Conservation (phyloP, 2,888 invertebrate genomes). For the Globia sparganii region DNA sequence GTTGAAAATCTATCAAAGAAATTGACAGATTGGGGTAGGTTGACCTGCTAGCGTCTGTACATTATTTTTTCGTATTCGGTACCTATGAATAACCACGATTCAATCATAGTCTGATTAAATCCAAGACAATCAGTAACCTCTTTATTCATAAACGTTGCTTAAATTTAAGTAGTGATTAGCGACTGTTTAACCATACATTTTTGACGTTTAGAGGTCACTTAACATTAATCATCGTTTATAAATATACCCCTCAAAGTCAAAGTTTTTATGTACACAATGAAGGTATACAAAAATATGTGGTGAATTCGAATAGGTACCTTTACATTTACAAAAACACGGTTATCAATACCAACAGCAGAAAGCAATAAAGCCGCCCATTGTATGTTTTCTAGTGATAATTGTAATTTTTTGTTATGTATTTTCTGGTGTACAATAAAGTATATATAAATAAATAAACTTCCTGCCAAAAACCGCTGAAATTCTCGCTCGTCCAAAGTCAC, state of each 20-base stretch:
- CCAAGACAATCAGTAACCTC: not conserved
- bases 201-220: not conserved
- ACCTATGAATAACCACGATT: not conserved
- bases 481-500: conserved; percentile 31
- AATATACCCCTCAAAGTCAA: not conserved
- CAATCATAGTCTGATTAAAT: not conserved
- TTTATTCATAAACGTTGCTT: no score
- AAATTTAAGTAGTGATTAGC: no score
- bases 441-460: no score
- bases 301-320: not conserved
- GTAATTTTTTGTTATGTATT: no score
- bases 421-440: no score
- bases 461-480: conserved; percentile 18
- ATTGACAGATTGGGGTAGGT: no score
- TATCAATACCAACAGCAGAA: not conserved
- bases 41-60: not conserved
- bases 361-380: no score
- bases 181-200: no score
- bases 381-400: no score
- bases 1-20: no score
- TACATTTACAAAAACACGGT: not conserved
- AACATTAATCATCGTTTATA: not conserved
- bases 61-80: not conserved
- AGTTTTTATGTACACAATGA: not conserved
- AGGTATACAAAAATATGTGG: not conserved